Conservation (phyloP, 2,797 vertebrate genomes). For the Tokudaia tokunoshimensis region DNA sequence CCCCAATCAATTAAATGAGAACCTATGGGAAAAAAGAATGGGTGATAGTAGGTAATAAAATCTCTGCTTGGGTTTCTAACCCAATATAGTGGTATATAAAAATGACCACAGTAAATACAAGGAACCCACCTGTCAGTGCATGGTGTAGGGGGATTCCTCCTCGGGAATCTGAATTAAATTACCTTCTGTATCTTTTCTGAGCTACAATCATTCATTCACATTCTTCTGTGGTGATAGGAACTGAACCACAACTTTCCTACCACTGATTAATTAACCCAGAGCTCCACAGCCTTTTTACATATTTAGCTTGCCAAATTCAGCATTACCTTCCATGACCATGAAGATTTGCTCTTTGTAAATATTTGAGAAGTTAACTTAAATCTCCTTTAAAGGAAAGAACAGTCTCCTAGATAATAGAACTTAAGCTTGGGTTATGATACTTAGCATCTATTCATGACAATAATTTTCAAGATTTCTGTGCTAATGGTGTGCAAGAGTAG, state of each 20-base stretch:
- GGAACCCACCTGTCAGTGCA: not conserved
- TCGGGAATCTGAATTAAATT: not conserved
- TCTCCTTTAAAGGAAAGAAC: constrained; percentile 9
- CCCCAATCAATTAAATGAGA: constrained; percentile 64
- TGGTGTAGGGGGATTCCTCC: not conserved
- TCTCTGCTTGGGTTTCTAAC: constrained; percentile 41
- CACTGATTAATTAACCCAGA: not conserved
- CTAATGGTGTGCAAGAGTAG: not conserved
- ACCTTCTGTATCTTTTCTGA: not conserved
- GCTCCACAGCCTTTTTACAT: not conserved
- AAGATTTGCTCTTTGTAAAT: constrained; percentile 55
- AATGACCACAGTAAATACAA: constrained; percentile 63
- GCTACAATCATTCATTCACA: not conserved
- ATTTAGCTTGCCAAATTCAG: constrained; percentile 40
- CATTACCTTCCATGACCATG: not conserved
- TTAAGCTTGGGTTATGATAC: not conserved
- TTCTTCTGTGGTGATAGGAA: not conserved
- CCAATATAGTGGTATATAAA: not conserved
- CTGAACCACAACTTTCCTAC: not conserved
- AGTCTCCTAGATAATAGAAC: constrained; percentile 2
- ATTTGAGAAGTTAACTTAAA: constrained; percentile 61
- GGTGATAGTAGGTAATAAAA: constrained; percentile 3
- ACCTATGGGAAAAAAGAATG: not conserved
- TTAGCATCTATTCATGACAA: not conserved
- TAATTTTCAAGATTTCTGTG: not conserved